Evolutionary conservation across 2,797 vertebrate species (phyloP).

Genomic region (Orientallactaga sibirica): DNA sequence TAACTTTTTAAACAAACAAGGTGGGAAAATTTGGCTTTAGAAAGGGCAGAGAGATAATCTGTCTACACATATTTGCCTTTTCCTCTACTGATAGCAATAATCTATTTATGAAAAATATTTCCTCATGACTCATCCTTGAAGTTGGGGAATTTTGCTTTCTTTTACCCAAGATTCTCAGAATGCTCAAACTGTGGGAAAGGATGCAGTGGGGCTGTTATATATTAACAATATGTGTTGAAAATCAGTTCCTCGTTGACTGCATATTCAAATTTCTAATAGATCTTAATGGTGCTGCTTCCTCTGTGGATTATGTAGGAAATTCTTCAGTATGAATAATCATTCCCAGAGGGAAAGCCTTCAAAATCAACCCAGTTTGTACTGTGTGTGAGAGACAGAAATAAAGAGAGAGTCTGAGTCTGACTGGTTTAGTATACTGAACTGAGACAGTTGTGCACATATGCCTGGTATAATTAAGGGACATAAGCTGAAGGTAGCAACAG

Average conservation of each 20-base stretch:
- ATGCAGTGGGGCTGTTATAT: conserved; percentile 42
- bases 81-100: conserved; percentile 21
- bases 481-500: conserved; percentile 27
- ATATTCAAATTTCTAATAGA: conserved; percentile 69
- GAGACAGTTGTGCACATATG: neutral
- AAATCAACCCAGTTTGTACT: conserved; percentile 58
- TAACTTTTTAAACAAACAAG: conserved; percentile 42
- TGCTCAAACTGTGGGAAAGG: conserved; percentile 68
- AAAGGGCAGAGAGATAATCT: conserved; percentile 40
- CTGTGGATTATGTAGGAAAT: conserved; percentile 76
- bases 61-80: neutral
- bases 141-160: conserved; percentile 57
- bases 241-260: conserved; percentile 66
- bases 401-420: neutral
- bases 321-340: conserved; percentile 78
- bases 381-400: neutral
- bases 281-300: conserved; percentile 74
- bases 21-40: conserved; percentile 36
- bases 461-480: conserved; percentile 42
- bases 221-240: conserved; percentile 74
- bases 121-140: conserved; percentile 62
- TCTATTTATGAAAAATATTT: conserved; percentile 52
- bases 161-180: conserved; percentile 57
- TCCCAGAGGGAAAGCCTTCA: conserved; percentile 58
- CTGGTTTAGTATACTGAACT: neutral